Evolutionary conservation across 2,888 invertebrate species (phyloP).

Genomic region (Phasia obesa): DNA sequence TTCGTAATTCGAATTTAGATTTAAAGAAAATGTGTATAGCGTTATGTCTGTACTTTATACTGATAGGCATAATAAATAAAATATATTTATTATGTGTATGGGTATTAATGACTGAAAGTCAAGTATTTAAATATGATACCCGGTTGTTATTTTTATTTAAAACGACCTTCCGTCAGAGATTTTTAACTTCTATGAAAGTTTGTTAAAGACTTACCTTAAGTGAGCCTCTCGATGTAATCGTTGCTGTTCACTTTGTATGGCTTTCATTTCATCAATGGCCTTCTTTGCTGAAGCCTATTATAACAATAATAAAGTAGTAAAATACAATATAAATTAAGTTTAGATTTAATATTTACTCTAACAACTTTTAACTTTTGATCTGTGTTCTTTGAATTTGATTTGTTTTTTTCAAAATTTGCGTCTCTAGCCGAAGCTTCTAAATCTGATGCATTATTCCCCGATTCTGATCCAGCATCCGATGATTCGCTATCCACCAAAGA

Average conservation of each 20-base stretch:
- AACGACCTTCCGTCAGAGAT: too few relatives aligned
- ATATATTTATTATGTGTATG: too few relatives aligned
- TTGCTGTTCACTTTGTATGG: constrained; percentile 93
- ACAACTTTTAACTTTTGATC: constrained; percentile 50
- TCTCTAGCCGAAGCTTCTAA: constrained; percentile 26
- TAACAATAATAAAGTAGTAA: not conserved
- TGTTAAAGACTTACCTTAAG: constrained; percentile 80
- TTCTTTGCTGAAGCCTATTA: constrained; percentile 86
- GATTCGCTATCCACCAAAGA: constrained; percentile 72
- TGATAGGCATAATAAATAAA: too few relatives aligned
- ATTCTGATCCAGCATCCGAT: constrained; percentile 38
- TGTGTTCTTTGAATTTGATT: constrained; percentile 28
- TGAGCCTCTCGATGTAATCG: constrained; percentile 89
- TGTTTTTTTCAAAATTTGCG: constrained; percentile 47
- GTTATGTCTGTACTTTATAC: too few relatives aligned
- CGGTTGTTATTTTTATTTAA: too few relatives aligned
- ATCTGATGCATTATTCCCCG: constrained; percentile 22
- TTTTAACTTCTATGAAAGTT: not conserved
- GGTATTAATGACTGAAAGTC: too few relatives aligned
- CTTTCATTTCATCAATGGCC: constrained; percentile 87
- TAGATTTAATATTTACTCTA: constrained; percentile 51
- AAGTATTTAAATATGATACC: too few relatives aligned
- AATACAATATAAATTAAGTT: not conserved
- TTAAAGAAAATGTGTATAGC: too few relatives aligned
- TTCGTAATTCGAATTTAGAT: too few relatives aligned